Base-by-base conservation (phyloP, 2,113 vertebrate species). In the Marmota monax region DNA sequence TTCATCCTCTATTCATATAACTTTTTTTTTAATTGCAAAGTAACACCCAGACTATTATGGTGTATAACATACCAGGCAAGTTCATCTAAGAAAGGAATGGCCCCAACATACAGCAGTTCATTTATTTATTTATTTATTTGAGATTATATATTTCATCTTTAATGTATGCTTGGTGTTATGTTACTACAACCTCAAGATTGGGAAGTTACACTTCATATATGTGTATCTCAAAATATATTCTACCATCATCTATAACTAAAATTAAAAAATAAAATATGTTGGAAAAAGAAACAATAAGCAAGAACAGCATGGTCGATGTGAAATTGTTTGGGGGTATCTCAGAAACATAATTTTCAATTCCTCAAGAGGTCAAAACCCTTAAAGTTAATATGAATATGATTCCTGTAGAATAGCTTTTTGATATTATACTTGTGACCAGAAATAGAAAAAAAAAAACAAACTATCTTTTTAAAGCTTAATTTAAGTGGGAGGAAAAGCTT, bases 131-230 rank as follows among this genome's bases (percentile, higher is more conserved):
- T 74, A 61, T 95, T 67, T 9, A 80, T 92, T 42, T 72, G 13
- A 97, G 78, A 74, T 29, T 69, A 27, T 56, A 58, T 92, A 94
- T 88, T 92, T 73, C 23, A 87, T 73, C 22, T 76, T 56, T n/a
- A 96, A 0, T 1, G 67, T 2, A 4, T 18, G 11, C 69, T 92
- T 90, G 1, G 58, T 32, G 1, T 96, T 97, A 67, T 16, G 1
- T 70, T 45, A 4, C 58, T 95, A 22, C 56, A 58, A 58, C 56
- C 56, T 8, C 56, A 58, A 58, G 20, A 58, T 23, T 58, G 56
- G 7, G 6, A 22, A 58, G 20, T 58, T 58, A 58, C 8, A 58
- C 20, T 58, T 0, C 56, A 58, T 23, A 2, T 58, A 58, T 22
- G 20, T 58, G 7, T 58, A 23, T 58, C 56, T 58, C 56, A 58